Evolutionary conservation across 2,113 vertebrate species (phyloP).

Genomic region (Marcusenius ussheri): DNA sequence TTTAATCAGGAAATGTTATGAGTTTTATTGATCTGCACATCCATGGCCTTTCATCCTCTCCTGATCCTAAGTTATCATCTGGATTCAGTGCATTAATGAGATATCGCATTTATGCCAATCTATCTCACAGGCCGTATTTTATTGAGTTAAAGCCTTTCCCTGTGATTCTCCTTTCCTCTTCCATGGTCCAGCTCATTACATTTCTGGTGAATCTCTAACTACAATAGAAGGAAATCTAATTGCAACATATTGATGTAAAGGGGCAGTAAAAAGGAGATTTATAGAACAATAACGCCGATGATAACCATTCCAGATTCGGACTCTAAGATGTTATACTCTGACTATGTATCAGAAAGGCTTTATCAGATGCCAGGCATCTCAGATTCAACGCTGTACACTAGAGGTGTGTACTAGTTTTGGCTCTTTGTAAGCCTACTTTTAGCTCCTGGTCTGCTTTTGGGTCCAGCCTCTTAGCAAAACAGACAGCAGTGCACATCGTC

Average conservation of each 20-base stretch:
- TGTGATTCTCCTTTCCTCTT: not conserved
- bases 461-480: not conserved
- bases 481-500: not conserved
- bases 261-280: not conserved
- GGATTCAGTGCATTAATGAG: slow-evolving; percentile 8
- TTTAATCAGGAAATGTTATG: slow-evolving; percentile 26
- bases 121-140: not conserved
- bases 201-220: not conserved
- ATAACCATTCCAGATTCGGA: not conserved
- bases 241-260: not conserved
- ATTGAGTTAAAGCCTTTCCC: not conserved
- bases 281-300: not conserved
- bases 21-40: slow-evolving; percentile 19
- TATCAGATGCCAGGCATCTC: not conserved
- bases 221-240: not conserved
- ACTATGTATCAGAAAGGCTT: not conserved
- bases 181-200: not conserved
- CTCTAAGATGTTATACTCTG: not conserved
- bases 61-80: not conserved
- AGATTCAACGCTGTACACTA: not conserved
- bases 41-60: not conserved
- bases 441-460: not conserved
- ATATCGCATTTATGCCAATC: slow-evolving; percentile 13
- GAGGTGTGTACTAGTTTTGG: not conserved
- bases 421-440: not conserved